Evolutionary conservation across 1,140 invertebrate genomes (phyloP), one percentile per base, ranked within the genome.

Genomic region (Eumaeus atala): DNA sequence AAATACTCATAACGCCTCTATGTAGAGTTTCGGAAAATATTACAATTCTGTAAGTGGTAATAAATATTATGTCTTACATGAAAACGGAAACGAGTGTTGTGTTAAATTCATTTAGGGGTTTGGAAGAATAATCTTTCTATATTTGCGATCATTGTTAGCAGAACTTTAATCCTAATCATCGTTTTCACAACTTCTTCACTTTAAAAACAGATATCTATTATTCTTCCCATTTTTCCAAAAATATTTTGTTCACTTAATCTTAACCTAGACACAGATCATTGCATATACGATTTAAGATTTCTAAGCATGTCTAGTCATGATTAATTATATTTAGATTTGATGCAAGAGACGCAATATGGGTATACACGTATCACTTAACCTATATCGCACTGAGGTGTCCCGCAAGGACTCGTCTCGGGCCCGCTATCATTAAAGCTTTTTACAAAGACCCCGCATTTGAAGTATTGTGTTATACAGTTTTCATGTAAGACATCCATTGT

Each of bases 1-100:
- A 77, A 81, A 80, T 78, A 80, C 74, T 74, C 64, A 59, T 55
- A 55, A 66, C 72, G 70, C 72, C 70, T 78, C 74, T 83, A 85
- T 80, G 74, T 84, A 85, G 78, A 84, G 72, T 74, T 73, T 85
- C 77, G 72, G 77, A 85, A 85, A 85, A 85, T 85, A 84, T 80
- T 76, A 85, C 59, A 70, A 65, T 68, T 74, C 64, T 76, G 77
- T 77, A 70, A 60, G 56, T 62, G 67, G 61, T 63, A 70, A 59
- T 62, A 59, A 61, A 66, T 50, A 64, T 65, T 62, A 66, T 70
- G 71, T 70, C 69, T 70, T 70, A 72, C 60, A 66, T 65, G 72
- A 70, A 73, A 72, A 69, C 59, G 6, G 2, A 6, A 6, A 28
- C 21, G 6, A 28, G 21, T 28, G 21, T 28, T 28, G 21, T 28